Evolutionary conservation across 1,140 invertebrate species (phyloP).

Genomic region (Drosophila trapezifrons): DNA sequence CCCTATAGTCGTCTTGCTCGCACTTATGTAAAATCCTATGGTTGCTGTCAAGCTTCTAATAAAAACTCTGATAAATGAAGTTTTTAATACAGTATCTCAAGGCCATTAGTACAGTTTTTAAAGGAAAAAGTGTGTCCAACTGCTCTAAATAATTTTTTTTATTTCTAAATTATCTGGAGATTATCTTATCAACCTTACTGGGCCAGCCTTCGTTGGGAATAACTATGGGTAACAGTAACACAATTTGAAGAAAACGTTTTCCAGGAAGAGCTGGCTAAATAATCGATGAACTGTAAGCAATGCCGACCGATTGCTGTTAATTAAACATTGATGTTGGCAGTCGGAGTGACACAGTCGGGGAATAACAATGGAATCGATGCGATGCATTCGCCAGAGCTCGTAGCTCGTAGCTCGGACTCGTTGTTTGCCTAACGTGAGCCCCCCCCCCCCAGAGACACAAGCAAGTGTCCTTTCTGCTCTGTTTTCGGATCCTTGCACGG

Average conservation of each 20-base stretch:
- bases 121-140: not conserved
- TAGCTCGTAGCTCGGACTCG: not conserved
- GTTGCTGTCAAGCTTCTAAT: no score
- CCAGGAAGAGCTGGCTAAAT: not conserved
- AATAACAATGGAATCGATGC: conserved; percentile 12
- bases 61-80: no score
- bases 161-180: no score
- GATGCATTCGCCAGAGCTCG: not conserved
- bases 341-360: conserved; percentile 6
- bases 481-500: not conserved
- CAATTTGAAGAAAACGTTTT: not conserved
- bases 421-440: conserved; percentile 11
- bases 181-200: no score
- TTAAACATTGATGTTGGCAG: conserved; percentile 18
- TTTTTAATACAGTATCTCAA: no score
- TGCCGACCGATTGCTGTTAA: conserved; percentile 15
- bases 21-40: no score
- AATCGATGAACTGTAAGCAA: conserved; percentile 14
- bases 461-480: not conserved
- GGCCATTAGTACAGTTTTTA: no score
- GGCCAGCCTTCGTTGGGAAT: no score
- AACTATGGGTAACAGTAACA: no score
- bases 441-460: not conserved
- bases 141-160: no score
- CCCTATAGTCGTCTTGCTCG: no score